Conservation (phyloP, 1,140 invertebrate genomes). For the Cataglyphis hispanica region DNA sequence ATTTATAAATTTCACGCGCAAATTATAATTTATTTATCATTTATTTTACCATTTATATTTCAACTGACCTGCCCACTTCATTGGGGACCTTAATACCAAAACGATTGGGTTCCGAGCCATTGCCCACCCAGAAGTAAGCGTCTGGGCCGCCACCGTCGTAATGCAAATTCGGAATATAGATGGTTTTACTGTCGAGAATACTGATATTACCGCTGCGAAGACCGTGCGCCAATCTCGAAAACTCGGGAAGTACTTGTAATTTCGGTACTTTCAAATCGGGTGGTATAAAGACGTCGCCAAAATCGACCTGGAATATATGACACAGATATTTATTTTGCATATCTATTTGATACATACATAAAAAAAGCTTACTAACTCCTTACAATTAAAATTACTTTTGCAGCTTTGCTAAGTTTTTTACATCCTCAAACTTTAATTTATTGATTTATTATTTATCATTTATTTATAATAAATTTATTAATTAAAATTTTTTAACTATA, state of each 20-base stretch:
- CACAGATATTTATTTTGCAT: slow-evolving; percentile 27
- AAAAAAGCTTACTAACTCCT: neutral
- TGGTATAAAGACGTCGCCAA: slow-evolving; percentile 94
- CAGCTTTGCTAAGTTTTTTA: neutral
- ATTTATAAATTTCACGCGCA: neutral
- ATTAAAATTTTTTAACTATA: neutral
- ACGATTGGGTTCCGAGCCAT: slow-evolving; percentile 92
- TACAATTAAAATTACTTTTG: neutral
- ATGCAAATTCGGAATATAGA: slow-evolving; percentile 96
- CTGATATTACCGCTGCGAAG: slow-evolving; percentile 96
- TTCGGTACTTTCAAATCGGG: slow-evolving; percentile 91
- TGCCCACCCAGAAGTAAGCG: slow-evolving; percentile 97
- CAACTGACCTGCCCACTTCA: slow-evolving; percentile 88
- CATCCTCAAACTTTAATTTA: neutral
- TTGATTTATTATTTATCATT: slow-evolving; percentile 4
- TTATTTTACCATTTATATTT: slow-evolving; percentile 10
- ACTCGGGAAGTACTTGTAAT: slow-evolving; percentile 92
- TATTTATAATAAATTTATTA: neutral
- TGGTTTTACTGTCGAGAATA: slow-evolving; percentile 95
- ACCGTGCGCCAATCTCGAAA: slow-evolving; percentile 94
- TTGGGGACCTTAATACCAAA: slow-evolving; percentile 96
- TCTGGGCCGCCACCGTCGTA: slow-evolving; percentile 96
- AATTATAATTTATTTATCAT: neutral
- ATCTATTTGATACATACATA: neutral
- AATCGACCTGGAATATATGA: slow-evolving; percentile 91